A percentile compares a stretch with the other conserved stretches of the same genome.
Evolutionary conservation across 2,888 invertebrate species (phyloP).

Genomic region (Dasypolia templi): DNA sequence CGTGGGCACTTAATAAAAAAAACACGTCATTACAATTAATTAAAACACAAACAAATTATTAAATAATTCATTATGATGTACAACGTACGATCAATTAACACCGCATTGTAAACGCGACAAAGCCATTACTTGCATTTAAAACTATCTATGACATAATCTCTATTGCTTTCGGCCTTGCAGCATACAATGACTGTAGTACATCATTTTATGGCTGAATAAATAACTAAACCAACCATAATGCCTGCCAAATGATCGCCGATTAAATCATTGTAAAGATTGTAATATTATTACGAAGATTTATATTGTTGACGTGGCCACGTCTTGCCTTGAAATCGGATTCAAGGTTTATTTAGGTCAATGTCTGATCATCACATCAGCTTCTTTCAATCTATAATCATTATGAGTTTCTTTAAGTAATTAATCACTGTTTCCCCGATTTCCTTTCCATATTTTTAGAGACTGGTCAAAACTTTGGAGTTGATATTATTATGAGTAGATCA

Average conservation of each 20-base stretch:
- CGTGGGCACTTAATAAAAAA: neutral
- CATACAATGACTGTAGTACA: conserved; percentile 74
- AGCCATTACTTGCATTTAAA: conserved; percentile 69
- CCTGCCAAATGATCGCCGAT: conserved; percentile 45
- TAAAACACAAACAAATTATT: conserved; percentile 15
- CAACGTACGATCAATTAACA: conserved; percentile 58
- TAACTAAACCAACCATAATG: conserved; percentile 53
- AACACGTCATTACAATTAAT: conserved; percentile 13
- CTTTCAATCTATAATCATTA: neutral
- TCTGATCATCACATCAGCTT: neutral
- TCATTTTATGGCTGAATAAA: conserved; percentile 69
- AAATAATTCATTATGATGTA: conserved; percentile 44
- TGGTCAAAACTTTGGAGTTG: no score
- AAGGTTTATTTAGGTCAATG: conserved; percentile 21
- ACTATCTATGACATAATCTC: conserved; percentile 78
- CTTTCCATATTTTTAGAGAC: neutral
- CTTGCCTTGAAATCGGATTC: conserved; percentile 7
- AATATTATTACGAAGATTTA: conserved; percentile 8
- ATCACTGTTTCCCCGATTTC: neutral
- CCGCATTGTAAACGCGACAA: conserved; percentile 49
- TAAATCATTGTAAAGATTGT: conserved; percentile 29
- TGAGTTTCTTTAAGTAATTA: neutral
- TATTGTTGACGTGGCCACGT: neutral
- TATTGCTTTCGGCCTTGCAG: conserved; percentile 74
- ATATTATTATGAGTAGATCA: neutral